Base-by-base conservation (phyloP, 2,797 vertebrate species). In the Poeciliopsis gracilis region DNA sequence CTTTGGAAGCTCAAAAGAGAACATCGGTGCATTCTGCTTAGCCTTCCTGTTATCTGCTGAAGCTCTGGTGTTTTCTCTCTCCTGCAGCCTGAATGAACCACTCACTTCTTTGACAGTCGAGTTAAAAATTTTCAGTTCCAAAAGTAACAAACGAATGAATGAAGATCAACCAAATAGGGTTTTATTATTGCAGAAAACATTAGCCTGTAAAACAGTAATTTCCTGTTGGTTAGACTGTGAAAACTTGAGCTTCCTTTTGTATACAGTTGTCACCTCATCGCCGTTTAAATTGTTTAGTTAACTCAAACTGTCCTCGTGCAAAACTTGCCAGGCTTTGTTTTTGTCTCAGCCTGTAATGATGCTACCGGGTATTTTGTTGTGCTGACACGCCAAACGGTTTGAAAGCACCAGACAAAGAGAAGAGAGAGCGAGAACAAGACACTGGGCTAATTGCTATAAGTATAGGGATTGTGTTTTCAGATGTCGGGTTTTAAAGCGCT, bases 391-490 rank as follows among this genome's bases (percentile, higher is more conserved):
- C 28, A 75, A 75, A 75, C 43, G 11, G 23, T 75, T 75, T 75
- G 57, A 75, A 75, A 75, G 57, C 74, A 47, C n/a, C 74, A 75
- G 57, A 75, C 74, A 86, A 87, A 80, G 81, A 88, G 36, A 51
- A 45, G 73, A 73, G 76, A 11, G 23, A 79, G 77, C 3, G 23
- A 82, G 82, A 83, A 79, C 84, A 77, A 86, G 76, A 63, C 16
- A 36, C 7, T 28, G 47, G 25, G 75, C 81, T 90, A 87, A 89
- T 90, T 91, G 72, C 86, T 83, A 11, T 82, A 87, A 90, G 84
- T 81, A 78, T 70, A 13, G 18, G 59, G 87, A 80, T 81, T 86
- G 43, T 80, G 77, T 82, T 83, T 83, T 83, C 76, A 82, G 81
- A 85, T 84, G 86, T 88, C 77, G 63, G 78, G 83, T 86, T 86